Base-by-base conservation (phyloP, 2,113 vertebrate species). In the Chaetodon trifascialis region DNA sequence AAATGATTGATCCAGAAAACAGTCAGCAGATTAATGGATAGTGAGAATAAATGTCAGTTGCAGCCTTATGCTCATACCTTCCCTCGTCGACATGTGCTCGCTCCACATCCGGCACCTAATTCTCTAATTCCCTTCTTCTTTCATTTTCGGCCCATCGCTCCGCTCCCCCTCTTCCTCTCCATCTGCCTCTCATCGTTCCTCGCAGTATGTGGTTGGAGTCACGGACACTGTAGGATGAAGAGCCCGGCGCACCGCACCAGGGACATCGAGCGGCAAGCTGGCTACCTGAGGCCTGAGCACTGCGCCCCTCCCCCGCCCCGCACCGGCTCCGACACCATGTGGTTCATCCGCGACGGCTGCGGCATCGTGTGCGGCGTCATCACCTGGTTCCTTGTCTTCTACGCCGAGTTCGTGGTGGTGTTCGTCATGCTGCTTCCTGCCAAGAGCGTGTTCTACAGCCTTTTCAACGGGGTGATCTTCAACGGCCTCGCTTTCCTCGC, bases 321-420 rank as follows among this genome's bases (percentile, higher is more conserved):
- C 14, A 6, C 86, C 56, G 89, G 94, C 71, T 86, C 94, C 68
- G 95, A 89, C 95, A 91, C 95, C 93, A 97, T 99, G 97, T 99
- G 98, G 98, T 99, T 99, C 93, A 99, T 99, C 93, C 96, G 97
- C 1, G 98, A 99, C 85, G 94, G 97, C 94, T 99, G 98, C 70
- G 98, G 98, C 90, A 97, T 99, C 59, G 96, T 96, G 76, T 99
- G 98, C 82, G 97, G 96, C 85, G 86, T 98, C 40, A 96, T 99
- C 91, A 99, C 98, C 93, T 99, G 98, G 98, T 36, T 98, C 81
- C 96, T 99, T 94, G 96, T 99, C 87, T 95, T 99, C 85, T 99
- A 97, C 16, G 98, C 98, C 0, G 97, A 99, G 95, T 99, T 99
- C 7, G 98, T 99, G 93, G 98, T 99, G 92, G 91, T 98, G 63